Conservation (phyloP, 2,113 vertebrate species). For the Bungarus multicinctus region DNA sequence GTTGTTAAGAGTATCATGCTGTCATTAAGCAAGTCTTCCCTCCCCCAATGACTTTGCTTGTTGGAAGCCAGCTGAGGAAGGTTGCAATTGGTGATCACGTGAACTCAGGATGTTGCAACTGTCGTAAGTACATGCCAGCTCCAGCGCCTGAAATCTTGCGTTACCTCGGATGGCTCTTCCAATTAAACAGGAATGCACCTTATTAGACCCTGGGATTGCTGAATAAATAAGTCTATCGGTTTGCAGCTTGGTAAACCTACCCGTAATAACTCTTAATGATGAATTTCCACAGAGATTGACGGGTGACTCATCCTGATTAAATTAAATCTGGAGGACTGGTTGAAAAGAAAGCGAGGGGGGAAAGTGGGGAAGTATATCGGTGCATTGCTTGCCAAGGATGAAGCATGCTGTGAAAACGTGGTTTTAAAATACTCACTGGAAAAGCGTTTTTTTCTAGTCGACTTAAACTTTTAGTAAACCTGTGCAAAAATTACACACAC, state of each 20-base stretch:
- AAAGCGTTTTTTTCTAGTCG: fast-evolving
- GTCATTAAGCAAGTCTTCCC: too few species aligned
- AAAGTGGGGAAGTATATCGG: neutral
- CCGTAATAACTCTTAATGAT: neutral
- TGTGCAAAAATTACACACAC: neutral
- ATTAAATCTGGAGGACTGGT: neutral
- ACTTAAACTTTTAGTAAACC: neutral
- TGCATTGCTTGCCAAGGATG: neutral
- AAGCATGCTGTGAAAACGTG: neutral
- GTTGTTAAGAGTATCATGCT: too few species aligned
- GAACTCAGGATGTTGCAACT: too few species aligned
- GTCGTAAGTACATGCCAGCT: neutral
- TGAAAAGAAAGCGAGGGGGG: neutral
- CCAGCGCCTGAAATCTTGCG: neutral
- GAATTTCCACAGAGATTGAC: neutral
- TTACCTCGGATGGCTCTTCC: neutral
- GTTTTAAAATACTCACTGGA: neutral
- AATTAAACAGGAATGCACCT: slow-evolving; percentile 1
- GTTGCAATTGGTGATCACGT: too few species aligned
- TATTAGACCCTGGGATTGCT: fast-evolving
- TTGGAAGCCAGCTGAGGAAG: too few species aligned
- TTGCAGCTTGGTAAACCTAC: neutral
- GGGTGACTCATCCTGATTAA: neutral
- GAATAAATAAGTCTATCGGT: neutral
- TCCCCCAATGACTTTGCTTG: too few species aligned